These are phyloP conservation scores for Hedychridium roseum DNA, from an alignment of 2,888 invertebrate genomes.

Conservation along the genomic window DNA sequence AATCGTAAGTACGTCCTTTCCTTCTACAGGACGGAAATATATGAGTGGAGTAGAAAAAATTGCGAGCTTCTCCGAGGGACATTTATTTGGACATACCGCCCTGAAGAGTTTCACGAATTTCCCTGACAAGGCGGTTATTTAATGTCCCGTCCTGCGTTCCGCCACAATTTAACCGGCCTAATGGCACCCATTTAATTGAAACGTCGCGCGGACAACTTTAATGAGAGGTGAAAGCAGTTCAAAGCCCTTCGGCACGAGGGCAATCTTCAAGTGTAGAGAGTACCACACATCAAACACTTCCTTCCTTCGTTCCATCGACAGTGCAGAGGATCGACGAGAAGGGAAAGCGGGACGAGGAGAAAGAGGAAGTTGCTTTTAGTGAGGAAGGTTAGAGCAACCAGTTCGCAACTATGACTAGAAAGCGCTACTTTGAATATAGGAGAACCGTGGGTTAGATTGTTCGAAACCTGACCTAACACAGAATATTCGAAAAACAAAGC, in stretches of 20 bases:
- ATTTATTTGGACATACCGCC: too few species aligned
- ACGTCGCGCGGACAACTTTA: too few species aligned
- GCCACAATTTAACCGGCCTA: not conserved
- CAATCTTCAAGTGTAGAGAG: not conserved
- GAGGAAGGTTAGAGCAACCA: conserved; percentile 22
- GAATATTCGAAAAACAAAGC: too few species aligned
- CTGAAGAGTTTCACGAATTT: too few species aligned
- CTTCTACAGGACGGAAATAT: too few species aligned
- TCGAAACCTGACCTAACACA: too few species aligned
- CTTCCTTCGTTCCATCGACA: conserved; percentile 25
- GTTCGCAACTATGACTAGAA: conserved; percentile 26
- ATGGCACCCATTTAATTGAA: not conserved
- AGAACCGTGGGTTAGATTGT: conserved; percentile 19
- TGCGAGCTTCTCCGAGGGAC: too few species aligned
- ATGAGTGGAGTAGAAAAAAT: too few species aligned
- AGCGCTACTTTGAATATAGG: conserved; percentile 38
- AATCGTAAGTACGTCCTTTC: too few species aligned
- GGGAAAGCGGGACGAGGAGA: conserved; percentile 4
- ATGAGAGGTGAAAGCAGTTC: too few species aligned
- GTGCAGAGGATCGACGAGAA: conserved; percentile 9
- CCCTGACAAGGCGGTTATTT: too few species aligned
- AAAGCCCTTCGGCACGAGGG: not conserved
- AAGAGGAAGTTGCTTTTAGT: conserved; percentile 25
- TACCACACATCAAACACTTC: too few species aligned
- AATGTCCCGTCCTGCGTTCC: not conserved